Conservation (phyloP, 2,888 invertebrate species). For the Lagria hirta region DNA sequence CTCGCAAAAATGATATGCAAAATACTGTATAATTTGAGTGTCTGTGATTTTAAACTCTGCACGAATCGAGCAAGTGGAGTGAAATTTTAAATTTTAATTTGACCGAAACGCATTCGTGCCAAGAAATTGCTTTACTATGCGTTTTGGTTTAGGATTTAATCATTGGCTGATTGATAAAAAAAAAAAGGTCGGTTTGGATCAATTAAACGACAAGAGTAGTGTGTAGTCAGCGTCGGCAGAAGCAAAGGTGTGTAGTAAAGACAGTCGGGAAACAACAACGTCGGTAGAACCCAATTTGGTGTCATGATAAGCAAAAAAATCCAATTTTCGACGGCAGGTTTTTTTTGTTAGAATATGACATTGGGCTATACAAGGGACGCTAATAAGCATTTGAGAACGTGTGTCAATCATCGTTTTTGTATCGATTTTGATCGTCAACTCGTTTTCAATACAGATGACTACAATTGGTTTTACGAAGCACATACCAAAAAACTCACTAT, state of each 20-base stretch:
- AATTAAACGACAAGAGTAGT: constrained; percentile 20
- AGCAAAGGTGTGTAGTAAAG: constrained; percentile 28
- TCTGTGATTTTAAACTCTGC: constrained; percentile 53
- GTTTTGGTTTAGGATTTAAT: constrained; percentile 31
- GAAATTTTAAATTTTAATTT: constrained; percentile 52
- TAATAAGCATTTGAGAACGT: constrained; percentile 30
- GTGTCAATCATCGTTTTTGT: constrained; percentile 30
- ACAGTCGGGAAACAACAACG: constrained; percentile 34
- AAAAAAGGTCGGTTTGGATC: constrained; percentile 17
- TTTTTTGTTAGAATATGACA: constrained; percentile 32
- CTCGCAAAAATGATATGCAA: constrained; percentile 54
- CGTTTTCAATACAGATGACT: constrained; percentile 27
- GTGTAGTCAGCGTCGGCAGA: constrained; percentile 28
- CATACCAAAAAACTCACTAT: constrained; percentile 29
- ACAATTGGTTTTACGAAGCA: constrained; percentile 29
- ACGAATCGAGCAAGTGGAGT: constrained; percentile 43
- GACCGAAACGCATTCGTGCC: constrained; percentile 52
- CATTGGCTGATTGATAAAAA: constrained; percentile 18
- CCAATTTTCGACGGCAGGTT: constrained; percentile 32
- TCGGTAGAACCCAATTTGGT: constrained; percentile 32
- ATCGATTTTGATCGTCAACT: constrained; percentile 29
- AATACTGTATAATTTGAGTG: constrained; percentile 53
- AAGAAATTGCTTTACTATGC: constrained; percentile 47
- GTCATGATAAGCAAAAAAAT: constrained; percentile 36
- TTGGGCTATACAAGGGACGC: constrained; percentile 29